Evolutionary conservation across 2,797 vertebrate genomes (phyloP), one percentile per base, ranked within the genome.

Genomic region (Enteromius fasciolatus): DNA sequence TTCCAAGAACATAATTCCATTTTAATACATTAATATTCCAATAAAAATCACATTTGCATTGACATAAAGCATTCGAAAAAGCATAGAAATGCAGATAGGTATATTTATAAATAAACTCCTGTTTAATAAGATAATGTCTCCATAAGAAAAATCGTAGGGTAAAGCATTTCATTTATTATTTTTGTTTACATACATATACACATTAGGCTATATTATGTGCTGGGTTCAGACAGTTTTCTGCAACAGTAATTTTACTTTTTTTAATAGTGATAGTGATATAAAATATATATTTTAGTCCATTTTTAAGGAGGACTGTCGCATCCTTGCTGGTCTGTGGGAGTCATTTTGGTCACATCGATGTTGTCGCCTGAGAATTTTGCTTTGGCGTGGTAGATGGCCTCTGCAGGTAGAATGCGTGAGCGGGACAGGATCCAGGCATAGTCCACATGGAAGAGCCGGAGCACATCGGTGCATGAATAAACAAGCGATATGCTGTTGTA

Each of bases 351-450:
- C 46, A 94, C 82, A 68, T 92, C 88, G 17, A 95, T 90, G 10
- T 92, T 90, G 57, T 93, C 92, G 0, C 5, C 31, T 0, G 68
- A 61, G 80, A 95, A 85, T 78, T 93, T 85, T 5, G 91, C 68
- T 80, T 92, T 89, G 84, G 92, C 92, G 1, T 90, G 88, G 0
- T 5, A 82, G 25, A 94, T 25, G 0, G 88, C 88, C 11, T 88
- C 84, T 0, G n/a, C 18, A 0, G 91, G 84, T 31, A 92, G 85
- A 76, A 89, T 90, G 18, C 92, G 93, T 0, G 92, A 88, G 3
- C 95, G 93, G 3, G 92, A 82, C 17, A 95, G 91, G 85, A 95
- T 94, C 93, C 93, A 95, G 85, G 93, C 93, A 15, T 79, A 95
- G 2, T 92, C 93, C 0, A 94, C 36, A 28, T 92, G 93, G 78